These are phyloP conservation scores for Zaprionus africanus DNA, from an alignment of 1,140 invertebrate species.

Conservation along the genomic window DNA sequence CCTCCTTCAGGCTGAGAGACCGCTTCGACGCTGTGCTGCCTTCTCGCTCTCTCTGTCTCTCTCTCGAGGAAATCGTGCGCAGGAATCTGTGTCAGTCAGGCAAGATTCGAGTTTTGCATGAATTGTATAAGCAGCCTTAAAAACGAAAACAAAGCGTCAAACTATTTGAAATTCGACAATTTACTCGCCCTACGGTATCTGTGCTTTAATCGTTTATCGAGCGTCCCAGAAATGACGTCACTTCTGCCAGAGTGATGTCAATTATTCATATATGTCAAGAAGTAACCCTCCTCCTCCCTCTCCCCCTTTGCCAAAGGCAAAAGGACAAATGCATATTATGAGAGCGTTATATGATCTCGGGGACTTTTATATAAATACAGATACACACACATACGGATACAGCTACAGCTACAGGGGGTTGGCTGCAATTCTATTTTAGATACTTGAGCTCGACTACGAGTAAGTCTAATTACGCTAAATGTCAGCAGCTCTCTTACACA, in stretches of 20 bases:
- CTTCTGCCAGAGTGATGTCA: constrained; percentile 47
- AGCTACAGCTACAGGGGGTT: neutral
- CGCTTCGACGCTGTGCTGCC: constrained; percentile 4
- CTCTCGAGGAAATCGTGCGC: constrained; percentile 32
- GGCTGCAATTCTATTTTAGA: constrained; percentile 30
- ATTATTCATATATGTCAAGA: constrained; percentile 60
- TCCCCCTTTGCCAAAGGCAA: constrained; percentile 6
- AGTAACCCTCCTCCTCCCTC: constrained; percentile 17
- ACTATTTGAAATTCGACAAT: constrained; percentile 32
- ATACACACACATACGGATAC: neutral
- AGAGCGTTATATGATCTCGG: constrained; percentile 4
- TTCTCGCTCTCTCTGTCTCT: neutral
- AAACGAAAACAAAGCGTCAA: constrained; percentile 63
- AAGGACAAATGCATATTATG: constrained; percentile 36
- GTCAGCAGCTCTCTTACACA: constrained; percentile 29
- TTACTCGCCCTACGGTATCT: constrained; percentile 11
- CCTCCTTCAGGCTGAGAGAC: constrained; percentile 27
- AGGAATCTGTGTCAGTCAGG: constrained; percentile 62
- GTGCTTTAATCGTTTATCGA: constrained; percentile 63
- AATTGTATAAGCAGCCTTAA: constrained; percentile 66
- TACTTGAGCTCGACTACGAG: constrained; percentile 42
- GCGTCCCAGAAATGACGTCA: constrained; percentile 62
- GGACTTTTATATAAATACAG: constrained; percentile 33
- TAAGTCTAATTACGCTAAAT: constrained; percentile 55
- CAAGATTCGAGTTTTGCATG: constrained; percentile 59